Conservation (phyloP, 2,113 vertebrate species). For the Notothenia coriiceps region DNA sequence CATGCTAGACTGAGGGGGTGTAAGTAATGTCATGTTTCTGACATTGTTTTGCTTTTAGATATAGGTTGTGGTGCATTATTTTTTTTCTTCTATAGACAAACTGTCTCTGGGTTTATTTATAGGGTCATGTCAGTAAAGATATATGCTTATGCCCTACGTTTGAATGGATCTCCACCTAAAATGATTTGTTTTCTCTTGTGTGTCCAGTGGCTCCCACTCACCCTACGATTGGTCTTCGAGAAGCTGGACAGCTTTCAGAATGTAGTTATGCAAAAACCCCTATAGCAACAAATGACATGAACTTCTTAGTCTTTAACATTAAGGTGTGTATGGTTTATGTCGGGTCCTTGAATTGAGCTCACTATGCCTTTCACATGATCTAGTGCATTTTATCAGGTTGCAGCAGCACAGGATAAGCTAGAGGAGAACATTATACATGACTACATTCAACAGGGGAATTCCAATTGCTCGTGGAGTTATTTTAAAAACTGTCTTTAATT, state of each 20-base stretch:
- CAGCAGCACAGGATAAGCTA: constrained; percentile 76
- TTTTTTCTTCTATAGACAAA: constrained; percentile 65
- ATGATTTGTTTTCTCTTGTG: constrained; percentile 53
- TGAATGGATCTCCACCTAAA: constrained; percentile 68
- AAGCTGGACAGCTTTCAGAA: constrained; percentile 82
- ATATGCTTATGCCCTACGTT: constrained; percentile 65
- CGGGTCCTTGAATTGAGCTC: constrained; percentile 62
- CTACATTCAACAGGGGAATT: constrained; percentile 15
- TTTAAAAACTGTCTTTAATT: constrained; percentile 32
- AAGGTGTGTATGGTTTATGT: constrained; percentile 68
- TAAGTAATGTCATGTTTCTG: constrained; percentile 75
- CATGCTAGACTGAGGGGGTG: constrained; percentile 73
- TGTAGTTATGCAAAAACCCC: constrained; percentile 79
- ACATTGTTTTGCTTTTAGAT: constrained; percentile 80
- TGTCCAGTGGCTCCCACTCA: constrained; percentile 65
- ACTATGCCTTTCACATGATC: constrained; percentile 68
- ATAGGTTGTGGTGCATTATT: constrained; percentile 80
- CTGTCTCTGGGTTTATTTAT: constrained; percentile 84
- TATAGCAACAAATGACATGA: constrained; percentile 68
- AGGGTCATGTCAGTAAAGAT: constrained; percentile 81
- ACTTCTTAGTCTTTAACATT: constrained; percentile 68
- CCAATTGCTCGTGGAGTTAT: constrained; percentile 23
- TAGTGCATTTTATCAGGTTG: constrained; percentile 67
- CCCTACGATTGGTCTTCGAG: constrained; percentile 60
- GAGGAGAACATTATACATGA: constrained; percentile 46